Percentiles rank a stretch among this genome's conserved stretches.
Conservation (phyloP, 2,113 vertebrate species). For the Mesoclemmys tuberculata region DNA sequence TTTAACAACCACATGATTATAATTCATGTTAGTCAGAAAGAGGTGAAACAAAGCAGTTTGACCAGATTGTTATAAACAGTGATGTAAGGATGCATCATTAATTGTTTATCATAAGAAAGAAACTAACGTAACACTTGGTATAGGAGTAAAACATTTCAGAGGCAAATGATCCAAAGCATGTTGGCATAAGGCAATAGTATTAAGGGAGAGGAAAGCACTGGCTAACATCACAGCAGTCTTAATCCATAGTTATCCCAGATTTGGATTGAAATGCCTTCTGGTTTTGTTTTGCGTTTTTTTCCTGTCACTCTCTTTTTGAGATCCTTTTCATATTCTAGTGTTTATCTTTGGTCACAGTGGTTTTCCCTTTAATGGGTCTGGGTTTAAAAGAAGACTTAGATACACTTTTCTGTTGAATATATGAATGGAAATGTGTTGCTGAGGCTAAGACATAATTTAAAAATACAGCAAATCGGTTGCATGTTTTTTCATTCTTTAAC, state of each 20-base stretch:
- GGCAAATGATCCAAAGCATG: not conserved
- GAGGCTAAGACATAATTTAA: not conserved
- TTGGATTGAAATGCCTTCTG: conserved; percentile 52
- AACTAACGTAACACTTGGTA: not conserved
- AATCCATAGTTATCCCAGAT: conserved; percentile 55
- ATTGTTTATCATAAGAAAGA: not conserved
- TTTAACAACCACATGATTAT: not conserved
- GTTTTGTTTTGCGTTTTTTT: too few relatives aligned
- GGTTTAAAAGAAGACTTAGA: not conserved
- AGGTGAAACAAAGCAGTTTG: not conserved
- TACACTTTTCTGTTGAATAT: not conserved
- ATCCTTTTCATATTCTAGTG: not conserved
- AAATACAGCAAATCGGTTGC: conserved; percentile 16
- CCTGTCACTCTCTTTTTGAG: not conserved
- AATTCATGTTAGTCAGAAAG: not conserved
- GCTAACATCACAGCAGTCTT: conserved; percentile 1
- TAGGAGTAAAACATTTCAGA: not conserved
- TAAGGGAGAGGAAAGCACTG: not conserved
- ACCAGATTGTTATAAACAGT: too few relatives aligned
- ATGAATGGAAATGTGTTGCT: not conserved
- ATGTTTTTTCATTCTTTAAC: conserved; percentile 20
- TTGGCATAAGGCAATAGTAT: not conserved
- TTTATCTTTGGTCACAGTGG: not conserved
- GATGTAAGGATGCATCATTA: not conserved
- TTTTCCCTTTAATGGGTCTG: not conserved